These are phyloP conservation scores for Sebastolobus alascanus DNA, from an alignment of 2,797 vertebrate species.

Conservation along the genomic window DNA sequence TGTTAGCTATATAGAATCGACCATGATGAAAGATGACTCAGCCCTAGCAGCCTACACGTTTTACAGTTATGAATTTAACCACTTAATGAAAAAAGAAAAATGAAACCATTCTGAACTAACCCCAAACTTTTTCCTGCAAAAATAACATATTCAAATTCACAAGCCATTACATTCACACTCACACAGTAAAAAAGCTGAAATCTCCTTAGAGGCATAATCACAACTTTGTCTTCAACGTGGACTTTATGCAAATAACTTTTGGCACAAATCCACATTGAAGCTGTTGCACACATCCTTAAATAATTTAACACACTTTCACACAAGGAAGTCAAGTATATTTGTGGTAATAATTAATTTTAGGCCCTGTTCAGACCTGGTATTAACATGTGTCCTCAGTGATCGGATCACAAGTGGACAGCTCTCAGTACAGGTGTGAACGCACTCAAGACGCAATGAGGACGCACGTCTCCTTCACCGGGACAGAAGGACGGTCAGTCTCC, in stretches of 20 bases:
- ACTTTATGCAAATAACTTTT: conserved; percentile 4
- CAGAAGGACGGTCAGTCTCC: too few species aligned
- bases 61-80: conserved; percentile 44
- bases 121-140: conserved; percentile 21
- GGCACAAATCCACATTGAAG: background rate
- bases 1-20: conserved; percentile 27
- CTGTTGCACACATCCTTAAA: background rate
- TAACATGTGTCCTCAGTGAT: too few species aligned
- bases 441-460: too few species aligned
- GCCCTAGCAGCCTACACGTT: conserved; percentile 50
- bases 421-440: too few species aligned
- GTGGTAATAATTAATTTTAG: background rate
- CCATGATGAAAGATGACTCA: conserved; percentile 54
- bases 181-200: conserved; percentile 11
- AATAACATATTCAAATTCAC: conserved; percentile 25
- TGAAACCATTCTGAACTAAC: conserved; percentile 30
- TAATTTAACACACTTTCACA: conserved; percentile 2
- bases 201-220: conserved; percentile 11
- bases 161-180: background rate
- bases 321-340: background rate
- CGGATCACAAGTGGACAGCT: too few species aligned
- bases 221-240: conserved; percentile 16
- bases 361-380: too few species aligned
- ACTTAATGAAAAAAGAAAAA: conserved; percentile 29
- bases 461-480: too few species aligned